Conservation (phyloP, 2,113 vertebrate species). For the Cyphomyrus discorhynchus region DNA sequence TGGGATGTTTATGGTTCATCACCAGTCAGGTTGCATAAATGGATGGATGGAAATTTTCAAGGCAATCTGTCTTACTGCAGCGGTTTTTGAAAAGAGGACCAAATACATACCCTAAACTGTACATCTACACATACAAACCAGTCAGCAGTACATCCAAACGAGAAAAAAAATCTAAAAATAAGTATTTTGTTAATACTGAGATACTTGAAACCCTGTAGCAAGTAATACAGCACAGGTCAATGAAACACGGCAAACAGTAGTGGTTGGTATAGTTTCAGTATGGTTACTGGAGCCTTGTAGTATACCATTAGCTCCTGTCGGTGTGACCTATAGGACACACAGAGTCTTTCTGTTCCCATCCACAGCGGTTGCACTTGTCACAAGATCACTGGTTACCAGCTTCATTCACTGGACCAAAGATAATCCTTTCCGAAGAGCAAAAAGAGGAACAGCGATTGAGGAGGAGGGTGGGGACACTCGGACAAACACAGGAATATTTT, state of each 20-base stretch:
- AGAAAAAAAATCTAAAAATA: constrained; percentile 10
- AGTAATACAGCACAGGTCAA: constrained; percentile 11
- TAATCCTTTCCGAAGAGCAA: background rate
- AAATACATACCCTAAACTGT: constrained; percentile 13
- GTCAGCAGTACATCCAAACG: constrained; percentile 12
- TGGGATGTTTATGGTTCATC: background rate
- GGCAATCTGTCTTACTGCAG: constrained; percentile 13
- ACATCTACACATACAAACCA: background rate
- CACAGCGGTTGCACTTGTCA: background rate
- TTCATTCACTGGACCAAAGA: background rate
- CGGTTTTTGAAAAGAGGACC: background rate
- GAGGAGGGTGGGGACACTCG: background rate
- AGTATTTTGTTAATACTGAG: constrained; percentile 6
- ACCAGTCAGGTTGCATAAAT: background rate
- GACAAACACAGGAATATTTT: constrained; percentile 36
- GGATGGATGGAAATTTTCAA: background rate
- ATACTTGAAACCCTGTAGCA: constrained; percentile 21
- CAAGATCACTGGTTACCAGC: background rate
- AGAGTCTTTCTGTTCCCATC: constrained; percentile 1
- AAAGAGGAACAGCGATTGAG: background rate
- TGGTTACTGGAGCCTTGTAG: background rate
- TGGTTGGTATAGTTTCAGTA: background rate
- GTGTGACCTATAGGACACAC: background rate
- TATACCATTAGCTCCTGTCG: background rate
- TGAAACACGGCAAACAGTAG: constrained; percentile 12